Percentiles rank a stretch among this genome's conserved stretches.
Evolutionary conservation across 2,797 vertebrate species (phyloP).

Genomic region (Emydoidea blandingii): DNA sequence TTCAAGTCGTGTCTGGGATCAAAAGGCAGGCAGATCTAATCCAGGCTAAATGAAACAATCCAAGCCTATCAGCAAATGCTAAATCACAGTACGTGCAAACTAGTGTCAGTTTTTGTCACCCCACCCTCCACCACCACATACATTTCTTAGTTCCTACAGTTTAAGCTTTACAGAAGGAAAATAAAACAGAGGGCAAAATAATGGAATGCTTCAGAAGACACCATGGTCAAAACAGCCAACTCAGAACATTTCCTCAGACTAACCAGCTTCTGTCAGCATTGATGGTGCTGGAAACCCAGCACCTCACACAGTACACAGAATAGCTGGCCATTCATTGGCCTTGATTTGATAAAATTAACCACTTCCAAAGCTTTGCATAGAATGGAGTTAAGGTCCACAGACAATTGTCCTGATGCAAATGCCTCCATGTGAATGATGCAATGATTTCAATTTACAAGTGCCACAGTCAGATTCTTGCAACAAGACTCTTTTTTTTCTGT

Average conservation of each 20-base stretch:
- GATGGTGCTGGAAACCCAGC: neutral
- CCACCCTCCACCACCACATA: neutral
- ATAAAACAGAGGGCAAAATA: neutral
- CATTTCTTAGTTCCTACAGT: neutral
- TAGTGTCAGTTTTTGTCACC: neutral
- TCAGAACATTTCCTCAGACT: neutral
- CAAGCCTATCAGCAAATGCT: slow-evolving; percentile 14
- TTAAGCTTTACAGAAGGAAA: slow-evolving; percentile 2
- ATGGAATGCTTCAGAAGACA: neutral
- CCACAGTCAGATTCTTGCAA: accelerated
- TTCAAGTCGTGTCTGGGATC: slow-evolving; percentile 25
- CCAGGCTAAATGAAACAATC: slow-evolving; percentile 22
- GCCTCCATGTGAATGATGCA: neutral
- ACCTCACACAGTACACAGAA: neutral
- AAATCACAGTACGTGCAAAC: neutral
- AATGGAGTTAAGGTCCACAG: neutral
- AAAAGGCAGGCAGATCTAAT: slow-evolving; percentile 37
- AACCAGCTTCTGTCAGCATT: accelerated
- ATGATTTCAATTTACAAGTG: accelerated
- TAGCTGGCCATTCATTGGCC: neutral
- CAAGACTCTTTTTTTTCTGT: neutral
- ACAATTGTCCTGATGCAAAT: accelerated
- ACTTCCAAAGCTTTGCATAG: neutral
- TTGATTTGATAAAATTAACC: slow-evolving; percentile 12
- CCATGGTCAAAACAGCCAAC: neutral